phyloP scores from a whole-genome alignment of 2,797 vertebrate species.

The Avahi laniger region DNA sequence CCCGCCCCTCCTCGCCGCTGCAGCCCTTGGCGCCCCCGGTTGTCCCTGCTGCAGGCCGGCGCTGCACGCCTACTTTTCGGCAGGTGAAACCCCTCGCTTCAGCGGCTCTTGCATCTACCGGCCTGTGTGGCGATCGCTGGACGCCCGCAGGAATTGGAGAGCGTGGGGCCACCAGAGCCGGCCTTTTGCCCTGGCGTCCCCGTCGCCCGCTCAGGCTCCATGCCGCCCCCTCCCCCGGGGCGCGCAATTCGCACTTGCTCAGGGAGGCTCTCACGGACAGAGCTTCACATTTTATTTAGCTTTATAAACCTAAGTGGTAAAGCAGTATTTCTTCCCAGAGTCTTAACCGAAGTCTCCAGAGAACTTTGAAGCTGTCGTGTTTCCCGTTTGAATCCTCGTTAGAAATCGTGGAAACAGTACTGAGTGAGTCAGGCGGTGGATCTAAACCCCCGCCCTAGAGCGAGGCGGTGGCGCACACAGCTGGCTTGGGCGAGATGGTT shows the following conservation, averaged over 20 bases:
- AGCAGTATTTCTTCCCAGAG: neutral
- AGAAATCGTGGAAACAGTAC: fast-evolving
- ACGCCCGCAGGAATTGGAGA: neutral
- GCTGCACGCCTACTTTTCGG: fast-evolving
- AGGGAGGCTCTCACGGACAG: fast-evolving
- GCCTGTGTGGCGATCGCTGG: fast-evolving
- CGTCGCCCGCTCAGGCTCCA: fast-evolving
- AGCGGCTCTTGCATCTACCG: fast-evolving
- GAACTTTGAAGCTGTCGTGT: neutral
- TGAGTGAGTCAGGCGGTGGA: neutral
- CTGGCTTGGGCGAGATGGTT: fast-evolving
- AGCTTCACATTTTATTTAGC: neutral
- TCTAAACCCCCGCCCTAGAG: fast-evolving
- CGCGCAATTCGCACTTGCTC: fast-evolving
- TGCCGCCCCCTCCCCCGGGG: fast-evolving
- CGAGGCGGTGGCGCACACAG: fast-evolving
- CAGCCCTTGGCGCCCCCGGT: fast-evolving
- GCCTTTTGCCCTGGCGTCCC: neutral
- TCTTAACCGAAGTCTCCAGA: neutral
- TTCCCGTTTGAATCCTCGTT: fast-evolving
- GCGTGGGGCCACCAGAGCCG: fast-evolving
- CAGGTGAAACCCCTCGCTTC: fast-evolving
- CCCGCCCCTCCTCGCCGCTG: fast-evolving
- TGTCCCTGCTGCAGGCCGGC: fast-evolving
- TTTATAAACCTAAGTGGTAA: neutral